A percentile compares a stretch with the other conserved stretches of the same genome.
Evolutionary conservation across 2,888 invertebrate species (phyloP).

Genomic region (Zhuqinia jingwanae): DNA sequence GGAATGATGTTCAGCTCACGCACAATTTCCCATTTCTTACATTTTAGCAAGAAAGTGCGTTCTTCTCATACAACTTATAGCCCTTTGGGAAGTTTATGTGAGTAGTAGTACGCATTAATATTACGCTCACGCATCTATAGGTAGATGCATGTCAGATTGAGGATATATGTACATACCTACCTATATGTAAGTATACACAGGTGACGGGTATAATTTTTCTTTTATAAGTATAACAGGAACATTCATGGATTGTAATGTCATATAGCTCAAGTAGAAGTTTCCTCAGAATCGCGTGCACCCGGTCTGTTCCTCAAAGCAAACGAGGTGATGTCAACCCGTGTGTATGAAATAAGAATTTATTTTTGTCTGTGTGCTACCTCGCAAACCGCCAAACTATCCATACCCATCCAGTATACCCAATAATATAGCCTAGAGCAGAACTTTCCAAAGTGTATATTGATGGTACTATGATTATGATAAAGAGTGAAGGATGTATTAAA

Average conservation of each 20-base stretch:
- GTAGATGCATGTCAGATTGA: background rate
- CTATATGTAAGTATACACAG: background rate
- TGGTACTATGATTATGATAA: no score
- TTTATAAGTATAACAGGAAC: no score
- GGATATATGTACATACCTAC: background rate
- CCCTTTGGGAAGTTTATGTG: no score
- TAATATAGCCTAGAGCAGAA: no score
- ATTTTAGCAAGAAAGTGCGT: slow-evolving; percentile 32
- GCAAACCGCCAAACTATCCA: background rate
- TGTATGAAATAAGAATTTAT: slow-evolving; percentile 30
- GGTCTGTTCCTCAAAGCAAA: slow-evolving; percentile 20
- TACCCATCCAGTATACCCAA: no score
- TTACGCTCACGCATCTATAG: background rate
- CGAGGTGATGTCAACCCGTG: slow-evolving; percentile 38
- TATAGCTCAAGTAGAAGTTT: background rate
- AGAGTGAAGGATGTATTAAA: no score
- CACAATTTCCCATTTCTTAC: slow-evolving; percentile 48
- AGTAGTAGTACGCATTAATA: no score
- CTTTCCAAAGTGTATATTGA: no score
- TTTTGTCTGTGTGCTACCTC: background rate
- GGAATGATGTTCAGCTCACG: slow-evolving; percentile 43
- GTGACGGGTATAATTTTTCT: no score
- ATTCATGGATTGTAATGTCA: background rate
- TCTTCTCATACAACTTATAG: background rate
- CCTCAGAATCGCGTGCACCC: slow-evolving; percentile 20